These are phyloP conservation scores for Chymomyza costata DNA, from an alignment of 1,140 invertebrate genomes.

Conservation along the genomic window DNA sequence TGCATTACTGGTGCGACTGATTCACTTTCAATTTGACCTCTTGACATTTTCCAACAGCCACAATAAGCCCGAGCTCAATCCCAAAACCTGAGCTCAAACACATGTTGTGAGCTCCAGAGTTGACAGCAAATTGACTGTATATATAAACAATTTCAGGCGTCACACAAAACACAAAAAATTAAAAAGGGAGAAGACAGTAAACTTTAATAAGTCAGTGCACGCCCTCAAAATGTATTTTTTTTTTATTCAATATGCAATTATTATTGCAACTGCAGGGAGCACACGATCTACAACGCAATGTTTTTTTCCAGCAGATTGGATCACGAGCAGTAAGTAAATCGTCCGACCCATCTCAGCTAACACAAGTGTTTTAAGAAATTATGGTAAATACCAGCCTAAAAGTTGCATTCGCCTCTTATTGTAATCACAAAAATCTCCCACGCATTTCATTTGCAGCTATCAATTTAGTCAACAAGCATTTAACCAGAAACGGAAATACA, in stretches of 20 bases:
- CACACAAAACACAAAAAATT: conserved; percentile 21
- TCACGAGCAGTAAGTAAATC: too few relatives aligned
- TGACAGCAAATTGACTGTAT: conserved; percentile 71
- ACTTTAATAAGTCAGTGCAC: conserved; percentile 8
- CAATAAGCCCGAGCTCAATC: too few relatives aligned
- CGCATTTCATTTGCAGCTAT: conserved; percentile 51
- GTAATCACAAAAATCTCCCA: conserved; percentile 42
- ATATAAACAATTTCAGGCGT: conserved; percentile 65
- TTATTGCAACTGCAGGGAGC: too few relatives aligned
- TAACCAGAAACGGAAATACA: conserved; percentile 59
- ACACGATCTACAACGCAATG: too few relatives aligned
- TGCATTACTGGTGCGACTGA: neutral
- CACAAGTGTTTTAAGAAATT: too few relatives aligned
- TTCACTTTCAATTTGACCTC: conserved; percentile 32
- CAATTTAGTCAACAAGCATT: conserved; percentile 46
- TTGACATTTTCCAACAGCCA: conserved; percentile 49
- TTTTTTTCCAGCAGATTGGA: too few relatives aligned
- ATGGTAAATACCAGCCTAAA: too few relatives aligned
- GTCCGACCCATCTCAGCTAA: too few relatives aligned
- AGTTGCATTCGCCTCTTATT: neutral
- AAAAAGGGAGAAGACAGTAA: conserved; percentile 11
- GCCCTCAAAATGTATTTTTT: conserved; percentile 53
- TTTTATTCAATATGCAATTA: conserved; percentile 50
- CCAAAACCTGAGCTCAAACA: conserved; percentile 46
- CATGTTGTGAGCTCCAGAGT: conserved; percentile 71